These are phyloP conservation scores for Sebastiscus tertius DNA, from an alignment of 2,797 vertebrate species.

Conservation along the genomic window DNA sequence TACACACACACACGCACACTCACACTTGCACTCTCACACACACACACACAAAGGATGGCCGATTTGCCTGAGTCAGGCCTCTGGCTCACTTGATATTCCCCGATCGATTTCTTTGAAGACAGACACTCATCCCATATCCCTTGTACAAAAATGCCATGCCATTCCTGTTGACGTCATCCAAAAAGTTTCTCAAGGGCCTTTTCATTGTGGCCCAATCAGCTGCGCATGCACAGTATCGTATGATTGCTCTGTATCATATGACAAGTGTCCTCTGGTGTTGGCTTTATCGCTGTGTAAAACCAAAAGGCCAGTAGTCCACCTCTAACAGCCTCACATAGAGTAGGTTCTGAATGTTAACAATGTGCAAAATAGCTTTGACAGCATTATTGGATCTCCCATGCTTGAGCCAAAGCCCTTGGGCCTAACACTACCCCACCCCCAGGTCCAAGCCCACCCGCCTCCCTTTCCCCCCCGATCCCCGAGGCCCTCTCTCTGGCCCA, in stretches of 20 bases:
- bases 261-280: slow-evolving; percentile 52
- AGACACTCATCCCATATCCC: slow-evolving; percentile 66
- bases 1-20: slow-evolving; percentile 6
- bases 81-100: slow-evolving; percentile 72
- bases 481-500: slow-evolving; percentile 75
- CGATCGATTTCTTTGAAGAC: slow-evolving; percentile 73
- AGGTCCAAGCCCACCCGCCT: slow-evolving; percentile 61
- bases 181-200: slow-evolving; percentile 67
- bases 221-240: slow-evolving; percentile 56
- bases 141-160: slow-evolving; percentile 53
- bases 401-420: slow-evolving; percentile 59
- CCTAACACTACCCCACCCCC: slow-evolving; percentile 51
- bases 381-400: slow-evolving; percentile 70
- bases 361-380: slow-evolving; percentile 64
- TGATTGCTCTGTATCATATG: slow-evolving; percentile 60
- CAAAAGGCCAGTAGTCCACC: slow-evolving; percentile 19
- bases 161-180: slow-evolving; percentile 69
- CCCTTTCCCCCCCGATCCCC: slow-evolving; percentile 57
- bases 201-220: slow-evolving; percentile 44
- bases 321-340: slow-evolving; percentile 35
- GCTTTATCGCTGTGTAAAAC: slow-evolving; percentile 19
- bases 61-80: slow-evolving; percentile 79
- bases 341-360: slow-evolving; percentile 58
- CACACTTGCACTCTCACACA: slow-evolving; percentile 20
- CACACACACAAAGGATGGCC: slow-evolving; percentile 30